These are phyloP conservation scores for Drosophila vallismaia DNA, from an alignment of 2,888 invertebrate species.

Conservation along the genomic window DNA sequence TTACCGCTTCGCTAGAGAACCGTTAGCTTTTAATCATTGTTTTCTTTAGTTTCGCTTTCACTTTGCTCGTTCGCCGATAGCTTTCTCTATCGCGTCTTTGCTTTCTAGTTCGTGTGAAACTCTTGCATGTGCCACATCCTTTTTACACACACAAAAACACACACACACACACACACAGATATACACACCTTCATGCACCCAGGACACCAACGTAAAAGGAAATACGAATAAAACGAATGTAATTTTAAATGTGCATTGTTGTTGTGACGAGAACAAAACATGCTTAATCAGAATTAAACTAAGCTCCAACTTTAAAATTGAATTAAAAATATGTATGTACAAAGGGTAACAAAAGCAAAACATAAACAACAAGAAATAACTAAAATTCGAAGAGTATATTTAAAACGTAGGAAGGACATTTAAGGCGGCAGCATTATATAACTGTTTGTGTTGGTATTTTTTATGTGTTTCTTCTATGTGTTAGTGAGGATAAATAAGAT, in stretches of 20 bases:
- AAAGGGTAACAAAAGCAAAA: constrained; percentile 34
- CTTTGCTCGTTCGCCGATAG: constrained; percentile 22
- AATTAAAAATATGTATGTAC: constrained; percentile 44
- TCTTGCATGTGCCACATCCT: constrained; percentile 32
- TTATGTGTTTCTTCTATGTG: constrained; percentile 53
- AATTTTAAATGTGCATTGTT: constrained; percentile 38
- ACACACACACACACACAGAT: constrained; percentile 2
- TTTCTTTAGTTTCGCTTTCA: constrained; percentile 28
- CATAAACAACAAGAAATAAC: constrained; percentile 8
- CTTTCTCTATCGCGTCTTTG: constrained; percentile 2
- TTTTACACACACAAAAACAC: not conserved
- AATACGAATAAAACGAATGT: constrained; percentile 25
- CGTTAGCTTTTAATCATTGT: constrained; percentile 19
- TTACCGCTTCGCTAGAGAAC: constrained; percentile 21
- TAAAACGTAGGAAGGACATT: not conserved
- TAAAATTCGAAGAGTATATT: not conserved
- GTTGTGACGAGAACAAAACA: constrained; percentile 38
- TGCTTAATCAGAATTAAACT: constrained; percentile 55
- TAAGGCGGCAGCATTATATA: constrained; percentile 33
- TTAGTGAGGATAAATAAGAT: constrained; percentile 42
- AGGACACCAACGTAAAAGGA: constrained; percentile 13
- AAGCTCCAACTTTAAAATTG: constrained; percentile 45
- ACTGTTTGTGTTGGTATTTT: constrained; percentile 69
- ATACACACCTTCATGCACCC: constrained; percentile 12
- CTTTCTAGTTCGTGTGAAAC: constrained; percentile 17